Percentiles rank a stretch among this genome's conserved stretches.
Conservation (phyloP, 2,797 vertebrate genomes). For the Diglossa cyanea region DNA sequence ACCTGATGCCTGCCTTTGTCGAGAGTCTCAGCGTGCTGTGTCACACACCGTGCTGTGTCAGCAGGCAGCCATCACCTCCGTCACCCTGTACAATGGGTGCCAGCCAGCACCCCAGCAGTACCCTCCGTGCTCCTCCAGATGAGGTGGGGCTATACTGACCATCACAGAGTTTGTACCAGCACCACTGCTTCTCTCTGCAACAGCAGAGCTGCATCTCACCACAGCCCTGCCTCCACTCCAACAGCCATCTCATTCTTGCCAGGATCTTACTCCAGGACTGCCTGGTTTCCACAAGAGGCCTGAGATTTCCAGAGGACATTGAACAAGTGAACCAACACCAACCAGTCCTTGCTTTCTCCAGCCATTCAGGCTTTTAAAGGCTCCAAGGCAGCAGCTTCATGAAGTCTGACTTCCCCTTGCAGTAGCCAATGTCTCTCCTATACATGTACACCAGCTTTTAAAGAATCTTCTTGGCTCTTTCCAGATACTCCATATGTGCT, state of each 20-base stretch:
- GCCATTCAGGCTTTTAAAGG: not conserved
- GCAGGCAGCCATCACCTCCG: not conserved
- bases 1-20: fast-evolving
- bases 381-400: not conserved
- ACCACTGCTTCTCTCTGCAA: not conserved
- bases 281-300: not conserved
- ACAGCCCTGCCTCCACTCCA: not conserved
- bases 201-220: not conserved
- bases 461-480: not conserved
- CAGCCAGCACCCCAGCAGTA: not conserved
- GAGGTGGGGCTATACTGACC: not conserved
- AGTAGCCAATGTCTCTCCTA: not conserved
- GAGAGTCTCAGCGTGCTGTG: not conserved
- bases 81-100: not conserved
- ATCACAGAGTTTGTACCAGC: fast-evolving
- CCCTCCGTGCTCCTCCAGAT: not conserved
- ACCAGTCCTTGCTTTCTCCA: too few species aligned
- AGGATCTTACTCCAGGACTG: not conserved
- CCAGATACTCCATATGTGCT: not conserved
- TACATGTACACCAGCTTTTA: not conserved
- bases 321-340: not conserved
- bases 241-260: not conserved
- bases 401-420: not conserved
- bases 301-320: not conserved
- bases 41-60: not conserved